These are phyloP conservation scores for Oscheius sp. DNA, from an alignment of 2,888 invertebrate species.

Conservation along the genomic window DNA sequence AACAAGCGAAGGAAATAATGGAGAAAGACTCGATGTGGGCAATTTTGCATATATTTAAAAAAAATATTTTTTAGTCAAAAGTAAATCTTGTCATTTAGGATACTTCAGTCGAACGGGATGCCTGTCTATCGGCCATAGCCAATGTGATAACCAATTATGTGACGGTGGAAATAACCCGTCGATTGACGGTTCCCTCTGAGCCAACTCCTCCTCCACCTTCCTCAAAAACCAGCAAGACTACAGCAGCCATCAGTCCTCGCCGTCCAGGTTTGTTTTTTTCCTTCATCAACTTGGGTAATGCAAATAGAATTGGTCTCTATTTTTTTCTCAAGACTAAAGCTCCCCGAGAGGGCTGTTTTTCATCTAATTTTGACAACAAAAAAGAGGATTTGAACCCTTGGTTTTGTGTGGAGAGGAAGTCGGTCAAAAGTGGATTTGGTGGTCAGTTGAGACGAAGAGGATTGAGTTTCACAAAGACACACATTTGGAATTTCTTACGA, in stretches of 20 bases:
- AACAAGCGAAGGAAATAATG: not conserved
- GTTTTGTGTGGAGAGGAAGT: too few species aligned
- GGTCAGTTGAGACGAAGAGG: not conserved
- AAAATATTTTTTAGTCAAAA: not conserved
- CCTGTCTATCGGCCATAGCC: slow-evolving; percentile 14
- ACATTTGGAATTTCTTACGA: too few species aligned
- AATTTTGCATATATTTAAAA: not conserved
- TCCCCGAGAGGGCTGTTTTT: too few species aligned
- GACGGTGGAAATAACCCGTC: slow-evolving; percentile 14
- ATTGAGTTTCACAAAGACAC: not conserved
- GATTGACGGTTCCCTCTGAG: slow-evolving; percentile 22
- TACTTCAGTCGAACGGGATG: not conserved
- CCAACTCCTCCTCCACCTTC: slow-evolving; percentile 1
- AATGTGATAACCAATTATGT: slow-evolving; percentile 24
- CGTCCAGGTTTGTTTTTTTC: too few species aligned
- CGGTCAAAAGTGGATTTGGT: too few species aligned
- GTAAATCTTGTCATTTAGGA: too few species aligned
- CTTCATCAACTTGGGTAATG: too few species aligned
- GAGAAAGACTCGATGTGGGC: too few species aligned
- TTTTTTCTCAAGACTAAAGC: too few species aligned
- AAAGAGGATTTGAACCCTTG: too few species aligned
- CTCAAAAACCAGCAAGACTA: not conserved
- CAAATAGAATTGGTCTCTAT: too few species aligned
- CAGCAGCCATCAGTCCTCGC: not conserved
- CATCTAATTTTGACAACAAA: too few species aligned